These are phyloP conservation scores for Syngnathus floridae DNA, from an alignment of 2,113 vertebrate species.

Conservation along the genomic window DNA sequence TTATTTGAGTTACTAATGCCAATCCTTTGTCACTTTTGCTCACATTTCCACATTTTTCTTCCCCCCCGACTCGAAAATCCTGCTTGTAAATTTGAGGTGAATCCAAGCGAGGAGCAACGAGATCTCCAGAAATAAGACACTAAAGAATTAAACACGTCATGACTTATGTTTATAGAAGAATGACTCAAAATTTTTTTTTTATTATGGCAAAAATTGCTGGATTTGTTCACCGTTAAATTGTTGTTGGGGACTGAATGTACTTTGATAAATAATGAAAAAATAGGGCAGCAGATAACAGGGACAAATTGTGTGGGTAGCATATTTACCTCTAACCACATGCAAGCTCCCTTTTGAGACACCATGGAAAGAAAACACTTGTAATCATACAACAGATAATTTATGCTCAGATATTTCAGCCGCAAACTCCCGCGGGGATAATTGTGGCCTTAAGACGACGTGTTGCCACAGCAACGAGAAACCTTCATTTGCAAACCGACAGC, in stretches of 20 bases:
- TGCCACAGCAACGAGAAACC: background rate
- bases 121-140: background rate
- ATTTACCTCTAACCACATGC: background rate
- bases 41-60: background rate
- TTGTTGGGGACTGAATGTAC: background rate
- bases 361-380: background rate
- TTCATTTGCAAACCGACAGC: background rate
- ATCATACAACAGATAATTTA: background rate
- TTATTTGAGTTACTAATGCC: background rate
- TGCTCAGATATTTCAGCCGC: background rate
- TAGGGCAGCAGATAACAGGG: background rate
- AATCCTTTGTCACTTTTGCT: background rate
- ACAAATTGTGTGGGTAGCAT: background rate
- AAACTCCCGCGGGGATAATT: background rate
- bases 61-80: background rate
- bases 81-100: background rate
- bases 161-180: background rate
- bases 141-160: background rate
- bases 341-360: background rate
- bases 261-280: background rate
- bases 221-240: background rate
- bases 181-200: background rate
- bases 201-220: background rate
- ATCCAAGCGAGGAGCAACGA: background rate
- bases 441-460: background rate